Evolutionary conservation across 2,888 invertebrate genomes (phyloP), one percentile per base, ranked within the genome.

Genomic region (Agonum fuliginosum): DNA sequence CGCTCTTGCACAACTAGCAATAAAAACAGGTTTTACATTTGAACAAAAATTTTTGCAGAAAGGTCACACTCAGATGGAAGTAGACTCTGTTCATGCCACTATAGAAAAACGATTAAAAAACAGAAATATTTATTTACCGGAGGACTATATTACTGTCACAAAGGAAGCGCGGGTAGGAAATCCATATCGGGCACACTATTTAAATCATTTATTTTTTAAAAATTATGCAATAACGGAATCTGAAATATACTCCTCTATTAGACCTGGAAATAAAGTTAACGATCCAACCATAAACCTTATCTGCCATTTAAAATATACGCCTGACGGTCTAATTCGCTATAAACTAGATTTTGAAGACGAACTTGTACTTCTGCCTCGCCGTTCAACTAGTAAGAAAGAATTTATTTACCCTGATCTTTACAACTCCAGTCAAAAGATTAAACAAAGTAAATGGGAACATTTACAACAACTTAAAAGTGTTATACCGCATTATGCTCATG

Each of bases 221-320:
- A 34, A 34, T 34, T 34, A 19, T n/a, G 8, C 30, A 8, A 30
- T 30, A 3, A 30, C 4, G 30, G 30, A 30, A 30, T 4, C 46
- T 46, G 14, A 14, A 12, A 46, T 46, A n/a, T 46, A 46, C 14
- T n/a, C n/a, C 8, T 51, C 51, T 51, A 51, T 51, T 19, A 51
- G 51, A 51, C 51, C 51, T 5, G 51, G 51, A 17, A 3, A 5
- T 14, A 51, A 51, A 20, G 3, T 6, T 1, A 51, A 17, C 10
- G 51, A 51, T 51, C 51, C 51, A 6, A 17, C 17, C 6, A 10
- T 51, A 3, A 51, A 2, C 3, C 14, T 5, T 51, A 19, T 51
- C 5, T 19, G 51, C 5, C 2, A 3, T 5, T 14, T 51, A 10
- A 5, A 14, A 51, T 51, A 51, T 14, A 51, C 14, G 2, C 14